Base-by-base conservation (phyloP, 2,113 vertebrate species). In the Microcebus tavaratra region DNA sequence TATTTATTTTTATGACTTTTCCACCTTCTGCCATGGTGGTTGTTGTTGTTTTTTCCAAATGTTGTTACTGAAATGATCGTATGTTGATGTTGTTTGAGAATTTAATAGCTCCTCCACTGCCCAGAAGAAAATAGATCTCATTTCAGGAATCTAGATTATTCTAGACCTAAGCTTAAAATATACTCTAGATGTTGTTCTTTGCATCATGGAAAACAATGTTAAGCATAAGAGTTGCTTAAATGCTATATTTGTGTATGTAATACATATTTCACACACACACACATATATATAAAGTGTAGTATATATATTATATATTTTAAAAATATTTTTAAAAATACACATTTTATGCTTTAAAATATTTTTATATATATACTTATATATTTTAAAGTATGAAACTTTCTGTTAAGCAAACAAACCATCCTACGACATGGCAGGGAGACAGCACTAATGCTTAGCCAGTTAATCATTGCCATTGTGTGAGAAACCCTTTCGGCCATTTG, bases 101-200 rank as follows among this genome's bases (percentile, higher is more conserved):
- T n/a, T 68, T 36, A 45, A 57, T 50, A 31, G 12, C 14, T 68
- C 11, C 42, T 23, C 21, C 1, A 34, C 39, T 72, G 89, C 18
- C 88, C 25, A 42, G 92, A 80, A 95, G 50, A 88, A 94, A 80
- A 86, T 61, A 42, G 21, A 87, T 88, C 80, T 68, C 10, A 18
- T 86, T 84, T 95, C 73, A 63, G 36, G 20, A 91, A 70, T 70
- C n/a, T 53, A 65, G 31, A 13, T 84, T 83, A 14, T 68, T 48
- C 50, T 85, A 34, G 55, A 59, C n/a, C 9, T 70, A 67, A 50
- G 39, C 61, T 72, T 78, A 36, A 68, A 50, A 8, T 36, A 29
- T 6, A 12, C 34, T 70, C 76, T 39, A 14, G 39, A 12, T 87
- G 55, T 39, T 39, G 31, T 82, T 39, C 72, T 92, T 67, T 83